Conservation (phyloP, 92 coral and sea anemone genomes). For the Paragorgia papillata region DNA sequence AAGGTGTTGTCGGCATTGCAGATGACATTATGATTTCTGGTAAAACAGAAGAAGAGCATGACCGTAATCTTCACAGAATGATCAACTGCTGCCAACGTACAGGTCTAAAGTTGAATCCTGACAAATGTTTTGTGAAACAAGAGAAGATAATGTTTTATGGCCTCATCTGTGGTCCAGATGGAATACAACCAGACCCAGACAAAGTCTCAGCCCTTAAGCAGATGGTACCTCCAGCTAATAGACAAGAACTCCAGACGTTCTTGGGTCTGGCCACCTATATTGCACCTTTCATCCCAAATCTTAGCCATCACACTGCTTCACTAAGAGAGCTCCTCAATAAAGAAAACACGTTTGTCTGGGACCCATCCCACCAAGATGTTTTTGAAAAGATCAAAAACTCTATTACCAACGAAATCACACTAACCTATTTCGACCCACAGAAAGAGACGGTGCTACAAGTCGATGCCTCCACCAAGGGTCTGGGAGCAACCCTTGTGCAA, state of each 20-base stretch:
- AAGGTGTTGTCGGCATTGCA: conserved; percentile 55
- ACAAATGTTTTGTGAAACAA: conserved; percentile 50
- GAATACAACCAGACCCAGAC: conserved; percentile 43
- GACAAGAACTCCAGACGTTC: conserved; percentile 37
- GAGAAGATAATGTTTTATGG: conserved; percentile 55
- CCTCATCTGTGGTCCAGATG: conserved; percentile 29
- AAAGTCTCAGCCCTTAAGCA: conserved; percentile 46
- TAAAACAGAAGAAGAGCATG: conserved; percentile 26
- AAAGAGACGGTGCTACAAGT: conserved; percentile 54
- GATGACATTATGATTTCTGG: conserved; percentile 56
- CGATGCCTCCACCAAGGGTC: conserved; percentile 54
- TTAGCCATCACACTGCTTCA: conserved; percentile 52
- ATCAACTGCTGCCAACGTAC: conserved; percentile 24
- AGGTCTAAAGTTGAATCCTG: conserved; percentile 44
- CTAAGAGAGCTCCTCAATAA: conserved; percentile 46
- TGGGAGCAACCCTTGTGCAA: conserved; percentile 55
- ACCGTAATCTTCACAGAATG: conserved; percentile 33
- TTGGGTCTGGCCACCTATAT: conserved; percentile 61
- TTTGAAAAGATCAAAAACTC: conserved; percentile 59
- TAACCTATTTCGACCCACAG: conserved; percentile 55
- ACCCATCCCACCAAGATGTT: conserved; percentile 51
- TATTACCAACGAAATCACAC: conserved; percentile 54
- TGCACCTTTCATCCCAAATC: conserved; percentile 66
- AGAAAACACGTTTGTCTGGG: conserved; percentile 37
- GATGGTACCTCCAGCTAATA: conserved; percentile 37